Base-by-base conservation (phyloP, 2,113 vertebrate genomes). In the Speoplatyrhinus poulsoni region DNA sequence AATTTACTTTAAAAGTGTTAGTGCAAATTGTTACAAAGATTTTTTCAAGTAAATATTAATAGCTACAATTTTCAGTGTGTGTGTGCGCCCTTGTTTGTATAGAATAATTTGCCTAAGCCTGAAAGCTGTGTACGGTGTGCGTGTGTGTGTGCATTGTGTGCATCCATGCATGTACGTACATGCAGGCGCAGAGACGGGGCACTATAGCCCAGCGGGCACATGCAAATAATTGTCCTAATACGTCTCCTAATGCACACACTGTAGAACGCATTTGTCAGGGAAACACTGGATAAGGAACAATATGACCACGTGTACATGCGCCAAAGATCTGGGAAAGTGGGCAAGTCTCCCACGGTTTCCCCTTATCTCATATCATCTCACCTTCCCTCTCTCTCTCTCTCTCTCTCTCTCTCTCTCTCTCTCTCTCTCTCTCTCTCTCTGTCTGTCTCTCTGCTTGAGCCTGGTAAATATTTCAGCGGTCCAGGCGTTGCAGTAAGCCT, bases 401-500 rank as follows among this genome's bases (percentile, higher is more conserved):
- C 26, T 41, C 11, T 54, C 63, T 65, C 10, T 67, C 55, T 67
- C n/a, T 55, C 53, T 55, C 53, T 55, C 13, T 55, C 65, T 50
- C 36, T 4, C 55, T 58, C 55, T 48, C 67, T 50, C 12, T 68
- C 66, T 52, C 48, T 53, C 67, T 60, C 48, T 69, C 57, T 46
- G 17, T 32, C 16, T 32, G 59, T 50, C 76, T 67, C 71, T 65
- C 65, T 70, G 69, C 73, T 55, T 73, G 77, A 60, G 82, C 77
- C 69, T 10, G 67, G 72, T 91, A 90, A 90, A 93, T 93, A 90
- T 92, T 93, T 92, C 83, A 91, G 81, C 80, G 80, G 80, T 67
- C 72, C 70, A 81, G 65, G 83, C 59, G 72, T 81, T 75, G 75
- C 46, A 75, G 81, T 72, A 56, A 71, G 80, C 80, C 79, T 70